Evolutionary conservation across 2,797 vertebrate genomes (phyloP).

Genomic region (Rousettus madagascariensis): DNA sequence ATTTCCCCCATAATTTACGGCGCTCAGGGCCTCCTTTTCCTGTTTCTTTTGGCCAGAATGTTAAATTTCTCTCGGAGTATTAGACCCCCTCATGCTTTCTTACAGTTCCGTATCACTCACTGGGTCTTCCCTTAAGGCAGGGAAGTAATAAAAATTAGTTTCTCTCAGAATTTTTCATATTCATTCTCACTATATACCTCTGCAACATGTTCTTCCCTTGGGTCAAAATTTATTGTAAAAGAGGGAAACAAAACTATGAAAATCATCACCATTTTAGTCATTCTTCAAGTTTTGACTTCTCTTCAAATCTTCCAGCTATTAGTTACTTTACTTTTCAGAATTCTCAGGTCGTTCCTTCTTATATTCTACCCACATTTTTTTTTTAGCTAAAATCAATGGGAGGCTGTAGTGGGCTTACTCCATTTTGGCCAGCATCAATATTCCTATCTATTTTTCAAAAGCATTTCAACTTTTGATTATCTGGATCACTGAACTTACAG

Average conservation of each 20-base stretch:
- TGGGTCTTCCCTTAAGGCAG: neutral
- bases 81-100: neutral
- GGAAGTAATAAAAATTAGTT: neutral
- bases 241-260: neutral
- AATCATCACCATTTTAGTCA: neutral
- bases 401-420: neutral
- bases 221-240: neutral
- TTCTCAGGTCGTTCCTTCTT: neutral
- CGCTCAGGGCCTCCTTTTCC: neutral
- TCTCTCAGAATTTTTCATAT: neutral
- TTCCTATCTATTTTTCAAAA: neutral
- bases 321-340: slow-evolving; percentile 16
- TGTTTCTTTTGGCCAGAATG: neutral
- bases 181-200: neutral
- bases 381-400: neutral
- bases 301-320: neutral
- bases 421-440: neutral
- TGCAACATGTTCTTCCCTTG: neutral
- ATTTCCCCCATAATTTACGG: neutral
- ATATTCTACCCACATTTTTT: neutral
- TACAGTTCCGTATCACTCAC: neutral
- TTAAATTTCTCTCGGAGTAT: neutral
- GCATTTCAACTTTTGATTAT: neutral
- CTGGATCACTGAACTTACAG: neutral
- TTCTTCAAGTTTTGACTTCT: neutral